Base-by-base conservation (phyloP, 2,113 vertebrate genomes). In the Antechinus stuartii region DNA sequence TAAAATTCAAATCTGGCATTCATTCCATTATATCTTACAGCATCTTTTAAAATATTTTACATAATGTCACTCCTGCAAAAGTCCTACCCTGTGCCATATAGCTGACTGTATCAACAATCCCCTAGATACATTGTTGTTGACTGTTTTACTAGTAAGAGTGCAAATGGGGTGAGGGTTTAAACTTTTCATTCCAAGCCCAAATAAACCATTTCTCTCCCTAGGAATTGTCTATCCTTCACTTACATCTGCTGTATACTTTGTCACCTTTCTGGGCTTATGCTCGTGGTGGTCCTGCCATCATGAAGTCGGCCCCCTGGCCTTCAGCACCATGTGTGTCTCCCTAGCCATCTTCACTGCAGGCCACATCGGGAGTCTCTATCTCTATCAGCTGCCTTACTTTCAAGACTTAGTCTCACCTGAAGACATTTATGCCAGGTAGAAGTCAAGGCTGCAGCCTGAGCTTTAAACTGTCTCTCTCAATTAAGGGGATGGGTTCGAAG, bases 271-370 rank as follows among this genome's bases (percentile, higher is more conserved):
- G 57, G 98, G 98, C 6, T 96, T 99, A 84, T 98, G 99, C 10
- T 99, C 99, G 98, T 99, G 99, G 98, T 99, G 99, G 99, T 97
- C 99, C 3, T 99, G 99, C 84, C 94, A 96, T 84, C 98, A 96
- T 26, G 95, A 98, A 23, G 97, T 99, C 89, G 97, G 98, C 90
- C 76, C 99, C 56, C 97, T 99, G 1, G 55, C 97, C 96, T 99
- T 99, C 97, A 98, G 98, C 97, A 98, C 98, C 23, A 89, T 99
- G 76, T 99, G 98, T 95, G 98, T 99, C 91, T 98, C 99, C 98
- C 98, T 98, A 98, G 97, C 98, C 95, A 98, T 99, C 94, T 99
- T 99, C 96, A 99, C 98, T 0, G 98, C 97, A 1, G 98, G 99
- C 91, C 99, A 99, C 95, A 96, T 99, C 53, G 91, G 98, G 50